Evolutionary conservation across 2,888 invertebrate species (phyloP).

Genomic region (Plusia festucae): DNA sequence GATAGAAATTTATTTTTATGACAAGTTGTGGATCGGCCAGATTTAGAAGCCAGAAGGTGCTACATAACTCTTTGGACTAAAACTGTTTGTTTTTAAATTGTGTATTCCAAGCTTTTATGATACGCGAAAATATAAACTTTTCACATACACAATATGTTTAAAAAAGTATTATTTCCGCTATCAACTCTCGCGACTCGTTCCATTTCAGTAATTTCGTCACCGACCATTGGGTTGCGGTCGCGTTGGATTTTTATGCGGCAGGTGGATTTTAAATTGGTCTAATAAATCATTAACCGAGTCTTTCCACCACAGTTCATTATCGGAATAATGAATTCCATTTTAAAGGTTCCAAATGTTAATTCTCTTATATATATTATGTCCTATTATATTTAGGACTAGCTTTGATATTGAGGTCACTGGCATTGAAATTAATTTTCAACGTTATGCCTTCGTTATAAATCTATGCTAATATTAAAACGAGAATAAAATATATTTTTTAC

Average conservation of each 20-base stretch:
- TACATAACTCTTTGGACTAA: too few species aligned
- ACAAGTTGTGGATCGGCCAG: too few species aligned
- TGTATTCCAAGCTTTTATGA: too few species aligned
- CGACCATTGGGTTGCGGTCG: conserved; percentile 3
- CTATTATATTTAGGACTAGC: background rate
- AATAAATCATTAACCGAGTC: conserved; percentile 2
- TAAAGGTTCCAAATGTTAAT: background rate
- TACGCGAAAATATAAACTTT: too few species aligned
- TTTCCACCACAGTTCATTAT: conserved; percentile 4
- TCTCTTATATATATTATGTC: background rate
- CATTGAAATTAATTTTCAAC: background rate
- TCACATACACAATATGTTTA: background rate
- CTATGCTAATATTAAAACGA: too few species aligned
- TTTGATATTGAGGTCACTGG: background rate
- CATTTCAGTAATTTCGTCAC: conserved; percentile 2
- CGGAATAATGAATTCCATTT: background rate
- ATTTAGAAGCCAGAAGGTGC: too few species aligned
- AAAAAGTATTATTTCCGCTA: background rate
- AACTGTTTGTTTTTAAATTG: background rate
- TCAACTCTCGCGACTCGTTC: background rate
- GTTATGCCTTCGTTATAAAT: too few species aligned
- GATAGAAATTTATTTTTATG: too few species aligned
- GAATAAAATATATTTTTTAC: too few species aligned
- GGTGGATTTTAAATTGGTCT: conserved; percentile 6
- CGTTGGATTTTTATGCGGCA: background rate